Percentiles rank a stretch among this genome's conserved stretches.
Conservation (phyloP, 2,888 invertebrate genomes). For the Tanypteryx hageni region DNA sequence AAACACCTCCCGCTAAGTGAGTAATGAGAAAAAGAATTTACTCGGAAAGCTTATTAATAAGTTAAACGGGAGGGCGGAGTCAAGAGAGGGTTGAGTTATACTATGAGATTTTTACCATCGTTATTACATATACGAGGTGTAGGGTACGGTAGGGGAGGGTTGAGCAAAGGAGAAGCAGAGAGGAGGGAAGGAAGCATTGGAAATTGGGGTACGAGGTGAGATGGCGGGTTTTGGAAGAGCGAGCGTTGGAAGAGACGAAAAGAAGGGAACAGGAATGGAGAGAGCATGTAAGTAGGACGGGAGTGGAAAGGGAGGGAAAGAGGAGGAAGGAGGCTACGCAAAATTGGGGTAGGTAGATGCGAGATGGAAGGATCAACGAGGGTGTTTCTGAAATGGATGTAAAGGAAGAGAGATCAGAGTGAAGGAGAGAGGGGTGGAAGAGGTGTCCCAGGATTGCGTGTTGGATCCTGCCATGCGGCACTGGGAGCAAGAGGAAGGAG, state of each 20-base stretch:
- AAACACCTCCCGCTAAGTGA: slow-evolving; percentile 32
- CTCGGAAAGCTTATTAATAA: slow-evolving; percentile 32
- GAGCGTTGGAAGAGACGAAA: not conserved
- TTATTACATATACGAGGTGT: not conserved
- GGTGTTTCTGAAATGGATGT: too few species aligned
- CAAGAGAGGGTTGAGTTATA: not conserved
- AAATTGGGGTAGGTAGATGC: too few species aligned
- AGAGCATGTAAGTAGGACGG: too few species aligned
- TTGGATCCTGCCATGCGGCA: too few species aligned
- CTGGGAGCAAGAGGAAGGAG: too few species aligned
- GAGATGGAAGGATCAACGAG: too few species aligned
- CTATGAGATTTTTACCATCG: slow-evolving; percentile 18
- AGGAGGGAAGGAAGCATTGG: not conserved
- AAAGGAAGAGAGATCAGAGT: too few species aligned
- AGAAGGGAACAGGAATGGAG: not conserved
- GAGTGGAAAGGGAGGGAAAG: too few species aligned
- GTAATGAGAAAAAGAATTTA: slow-evolving; percentile 24
- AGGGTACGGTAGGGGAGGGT: not conserved
- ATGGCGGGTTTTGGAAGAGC: not conserved
- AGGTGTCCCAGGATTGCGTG: too few species aligned
- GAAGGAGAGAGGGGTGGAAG: too few species aligned
- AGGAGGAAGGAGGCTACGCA: too few species aligned
- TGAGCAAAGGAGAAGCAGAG: not conserved
- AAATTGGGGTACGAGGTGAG: slow-evolving; percentile 3
- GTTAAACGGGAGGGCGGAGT: slow-evolving; percentile 2